A percentile compares a stretch with the other conserved stretches of the same genome.
Conservation (phyloP, 2,113 vertebrate species). For the Baryphthengus martii region DNA sequence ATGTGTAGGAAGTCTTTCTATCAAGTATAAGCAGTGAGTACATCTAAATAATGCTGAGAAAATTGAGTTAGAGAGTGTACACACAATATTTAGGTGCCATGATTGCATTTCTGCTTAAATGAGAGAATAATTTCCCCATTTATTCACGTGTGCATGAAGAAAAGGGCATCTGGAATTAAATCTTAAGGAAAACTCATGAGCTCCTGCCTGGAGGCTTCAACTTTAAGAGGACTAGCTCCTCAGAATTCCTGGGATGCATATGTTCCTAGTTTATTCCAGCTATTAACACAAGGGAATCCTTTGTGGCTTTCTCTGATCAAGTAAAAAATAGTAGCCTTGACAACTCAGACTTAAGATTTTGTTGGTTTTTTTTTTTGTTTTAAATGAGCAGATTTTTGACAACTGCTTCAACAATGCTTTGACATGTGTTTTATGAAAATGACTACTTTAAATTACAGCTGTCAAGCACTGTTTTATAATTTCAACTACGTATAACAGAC, state of each 20-base stretch:
- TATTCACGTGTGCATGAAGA: slow-evolving; percentile 59
- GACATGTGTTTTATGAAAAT: not conserved
- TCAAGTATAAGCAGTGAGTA: slow-evolving; percentile 49
- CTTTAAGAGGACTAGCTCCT: not conserved
- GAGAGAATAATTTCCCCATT: slow-evolving; percentile 66
- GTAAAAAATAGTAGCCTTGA: not conserved
- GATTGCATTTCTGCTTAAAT: slow-evolving; percentile 68
- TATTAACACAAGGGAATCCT: not conserved
- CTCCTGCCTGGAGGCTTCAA: slow-evolving; percentile 19
- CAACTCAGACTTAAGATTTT: not conserved
- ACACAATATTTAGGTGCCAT: slow-evolving; percentile 49
- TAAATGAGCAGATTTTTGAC: not conserved
- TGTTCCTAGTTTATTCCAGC: slow-evolving; percentile 5
- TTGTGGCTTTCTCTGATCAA: not conserved
- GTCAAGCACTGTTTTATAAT: not conserved
- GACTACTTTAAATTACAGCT: not conserved
- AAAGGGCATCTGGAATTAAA: slow-evolving; percentile 73
- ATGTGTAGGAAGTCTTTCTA: slow-evolving; percentile 57
- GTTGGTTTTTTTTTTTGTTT: not conserved
- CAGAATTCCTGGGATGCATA: slow-evolving; percentile 9
- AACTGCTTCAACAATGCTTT: not conserved
- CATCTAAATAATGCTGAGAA: slow-evolving; percentile 71
- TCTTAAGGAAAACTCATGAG: slow-evolving; percentile 51
- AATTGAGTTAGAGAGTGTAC: slow-evolving; percentile 66
- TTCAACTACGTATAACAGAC: not conserved